Evolutionary conservation across 1,140 invertebrate species (phyloP), one percentile per base, ranked within the genome.

Genomic region (Amphibalanus amphitrite): DNA sequence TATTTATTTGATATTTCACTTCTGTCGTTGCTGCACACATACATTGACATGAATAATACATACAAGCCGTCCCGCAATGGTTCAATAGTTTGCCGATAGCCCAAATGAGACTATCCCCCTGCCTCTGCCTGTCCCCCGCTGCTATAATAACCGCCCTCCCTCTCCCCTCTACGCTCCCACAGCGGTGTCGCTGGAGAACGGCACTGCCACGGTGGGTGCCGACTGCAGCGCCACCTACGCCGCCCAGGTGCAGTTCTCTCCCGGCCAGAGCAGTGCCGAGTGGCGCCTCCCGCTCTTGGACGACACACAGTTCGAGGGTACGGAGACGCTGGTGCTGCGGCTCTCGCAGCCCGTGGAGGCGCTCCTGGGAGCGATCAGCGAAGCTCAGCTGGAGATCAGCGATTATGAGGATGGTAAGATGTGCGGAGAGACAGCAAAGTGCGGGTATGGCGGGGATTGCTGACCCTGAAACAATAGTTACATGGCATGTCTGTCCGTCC

Each of bases 241-340:
- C 3, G 74, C 76, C n/a, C 80, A 81, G 76, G 79, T 82, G 0
- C 81, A 82, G 75, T 82, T 82, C 72, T 81, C 79, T 73, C 80
- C 81, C 72, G 81, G 81, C 67, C 78, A 82, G 71, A 79, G 76
- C 29, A 77, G 79, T 73, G 81, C 81, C 23, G 74, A 72, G 10
- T 82, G 81, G 81, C 76, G 76, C 13, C 73, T 82, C 1, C 75
- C 75, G 20, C 71, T 82, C 15, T 47, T 77, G 25, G 77, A 82
- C 73, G 81, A 82, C 73, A 65, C 71, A 13, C 68, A 74, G 25
- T 82, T 72, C 75, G 81, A 82, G 74, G 74, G 76, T 28, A 65
- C 71, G 25, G 81, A 82, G 71, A 76, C 74, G 0, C 77, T 82
- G 30, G 72, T 72, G 15, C 70, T 82, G 29, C 72, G 75, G 28